Evolutionary conservation across 2,888 invertebrate species (phyloP).

Genomic region (Ichneumoninae sp.): DNA sequence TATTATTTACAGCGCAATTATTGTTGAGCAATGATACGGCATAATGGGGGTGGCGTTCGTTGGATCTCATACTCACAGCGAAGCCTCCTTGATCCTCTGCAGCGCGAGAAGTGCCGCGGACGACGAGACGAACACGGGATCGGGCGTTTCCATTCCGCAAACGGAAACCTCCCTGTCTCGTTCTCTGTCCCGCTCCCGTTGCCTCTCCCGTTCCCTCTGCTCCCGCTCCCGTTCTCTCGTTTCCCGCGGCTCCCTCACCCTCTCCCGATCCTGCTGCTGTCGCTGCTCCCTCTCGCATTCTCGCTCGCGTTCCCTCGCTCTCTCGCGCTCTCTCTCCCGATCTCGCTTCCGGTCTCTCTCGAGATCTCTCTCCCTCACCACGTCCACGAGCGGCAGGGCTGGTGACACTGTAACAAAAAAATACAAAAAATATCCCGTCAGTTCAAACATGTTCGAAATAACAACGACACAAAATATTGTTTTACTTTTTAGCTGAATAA

Average conservation of each 20-base stretch:
- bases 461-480: neutral
- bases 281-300: slow-evolving; percentile 56
- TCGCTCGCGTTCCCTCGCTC: slow-evolving; percentile 66
- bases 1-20: slow-evolving; percentile 44
- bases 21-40: slow-evolving; percentile 45
- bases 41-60: neutral
- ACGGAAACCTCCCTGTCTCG: slow-evolving; percentile 78
- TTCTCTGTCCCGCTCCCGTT: slow-evolving; percentile 75
- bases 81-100: slow-evolving; percentile 86
- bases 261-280: slow-evolving; percentile 70
- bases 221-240: slow-evolving; percentile 75
- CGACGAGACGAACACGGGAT: slow-evolving; percentile 82
- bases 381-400: slow-evolving; percentile 77
- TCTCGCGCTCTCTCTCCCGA: slow-evolving; percentile 73
- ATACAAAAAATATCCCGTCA: slow-evolving; percentile 20
- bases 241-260: slow-evolving; percentile 72
- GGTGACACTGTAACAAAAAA: slow-evolving; percentile 77
- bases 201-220: slow-evolving; percentile 68
- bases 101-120: slow-evolving; percentile 85
- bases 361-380: slow-evolving; percentile 78
- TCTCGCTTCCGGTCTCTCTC: slow-evolving; percentile 72
- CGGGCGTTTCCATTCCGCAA: slow-evolving; percentile 82
- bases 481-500: neutral
- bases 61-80: slow-evolving; percentile 83
- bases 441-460: neutral